phyloP scores from a whole-genome alignment of 64 coral and sea anemone species.

The Porites lutea region DNA sequence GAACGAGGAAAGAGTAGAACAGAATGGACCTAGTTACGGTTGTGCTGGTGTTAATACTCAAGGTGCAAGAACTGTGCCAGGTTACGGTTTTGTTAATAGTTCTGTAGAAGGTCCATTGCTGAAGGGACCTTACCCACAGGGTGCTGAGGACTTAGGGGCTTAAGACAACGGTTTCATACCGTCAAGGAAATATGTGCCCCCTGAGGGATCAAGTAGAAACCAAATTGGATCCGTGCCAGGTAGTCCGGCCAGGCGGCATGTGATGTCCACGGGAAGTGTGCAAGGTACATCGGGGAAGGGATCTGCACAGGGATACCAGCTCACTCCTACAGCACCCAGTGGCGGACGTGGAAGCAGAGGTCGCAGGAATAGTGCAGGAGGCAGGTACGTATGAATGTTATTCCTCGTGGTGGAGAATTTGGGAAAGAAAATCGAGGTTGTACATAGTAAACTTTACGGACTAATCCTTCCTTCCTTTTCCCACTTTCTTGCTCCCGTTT shows the following conservation, averaged over 20 bases:
- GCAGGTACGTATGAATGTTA: constrained; percentile 32
- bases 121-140: background rate
- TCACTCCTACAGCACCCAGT: constrained; percentile 63
- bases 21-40: background rate
- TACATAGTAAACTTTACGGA: no score
- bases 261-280: background rate
- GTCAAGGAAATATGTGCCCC: background rate
- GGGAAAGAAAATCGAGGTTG: no score
- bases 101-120: background rate
- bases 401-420: background rate
- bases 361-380: constrained; percentile 61
- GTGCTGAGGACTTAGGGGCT: background rate
- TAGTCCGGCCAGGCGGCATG: background rate
- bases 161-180: background rate
- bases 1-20: constrained; percentile 1
- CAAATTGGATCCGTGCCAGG: background rate
- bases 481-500: no score
- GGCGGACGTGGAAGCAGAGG: constrained; percentile 46
- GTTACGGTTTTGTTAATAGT: background rate
- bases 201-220: background rate
- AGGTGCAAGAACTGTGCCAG: background rate
- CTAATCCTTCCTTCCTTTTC: no score
- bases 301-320: constrained; percentile 10
- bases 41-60: background rate
- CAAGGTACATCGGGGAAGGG: background rate